Evolutionary conservation across 2,797 vertebrate species (phyloP).

Genomic region (Oreochromis mossambicus): DNA sequence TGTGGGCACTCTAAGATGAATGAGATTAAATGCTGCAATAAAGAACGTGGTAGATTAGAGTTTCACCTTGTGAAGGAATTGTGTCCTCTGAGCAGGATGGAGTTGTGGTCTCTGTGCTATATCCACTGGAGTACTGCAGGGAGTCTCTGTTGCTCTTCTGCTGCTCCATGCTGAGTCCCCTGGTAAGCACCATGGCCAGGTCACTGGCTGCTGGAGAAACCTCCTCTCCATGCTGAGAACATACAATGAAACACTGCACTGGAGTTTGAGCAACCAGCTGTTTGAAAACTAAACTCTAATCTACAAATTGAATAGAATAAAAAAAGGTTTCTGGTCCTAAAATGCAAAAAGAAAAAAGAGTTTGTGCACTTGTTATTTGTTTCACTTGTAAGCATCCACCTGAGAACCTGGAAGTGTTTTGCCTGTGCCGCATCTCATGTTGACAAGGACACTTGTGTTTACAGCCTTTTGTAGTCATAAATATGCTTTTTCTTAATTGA

Average conservation of each 20-base stretch:
- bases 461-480: neutral
- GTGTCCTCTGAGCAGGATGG: constrained; percentile 97
- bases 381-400: neutral
- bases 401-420: neutral
- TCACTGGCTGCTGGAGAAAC: constrained; percentile 91
- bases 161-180: constrained; percentile 91
- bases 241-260: neutral
- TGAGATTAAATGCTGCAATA: neutral
- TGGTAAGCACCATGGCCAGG: constrained; percentile 93
- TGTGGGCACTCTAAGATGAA: neutral
- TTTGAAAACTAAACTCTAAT: neutral
- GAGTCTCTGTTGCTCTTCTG: constrained; percentile 97
- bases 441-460: neutral
- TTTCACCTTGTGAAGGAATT: constrained; percentile 92
- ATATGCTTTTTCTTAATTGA: neutral
- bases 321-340: neutral
- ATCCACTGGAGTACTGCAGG: constrained; percentile 93
- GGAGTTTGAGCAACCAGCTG: neutral
- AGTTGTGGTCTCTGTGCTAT: constrained; percentile 95
- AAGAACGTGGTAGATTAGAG: neutral
- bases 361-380: neutral
- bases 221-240: constrained; percentile 86
- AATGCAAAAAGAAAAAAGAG: neutral
- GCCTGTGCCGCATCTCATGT: neutral
- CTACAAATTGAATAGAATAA: neutral